A percentile compares a stretch with the other conserved stretches of the same genome.
Evolutionary conservation across 2,797 vertebrate species (phyloP).

Genomic region (Calcarius lapponicus): DNA sequence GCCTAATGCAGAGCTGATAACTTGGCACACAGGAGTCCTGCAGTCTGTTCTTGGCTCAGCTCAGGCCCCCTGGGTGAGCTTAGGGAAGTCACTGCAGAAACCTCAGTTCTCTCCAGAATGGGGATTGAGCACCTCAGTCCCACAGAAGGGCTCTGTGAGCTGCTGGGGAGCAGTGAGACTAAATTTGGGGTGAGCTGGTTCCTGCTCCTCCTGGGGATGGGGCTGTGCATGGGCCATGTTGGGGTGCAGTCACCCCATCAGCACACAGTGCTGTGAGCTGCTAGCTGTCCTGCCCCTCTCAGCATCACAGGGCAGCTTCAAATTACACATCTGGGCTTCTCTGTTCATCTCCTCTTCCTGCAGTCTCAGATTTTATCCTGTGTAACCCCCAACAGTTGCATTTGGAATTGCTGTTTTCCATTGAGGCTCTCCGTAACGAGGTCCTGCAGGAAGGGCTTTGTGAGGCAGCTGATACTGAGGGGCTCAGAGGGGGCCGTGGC

Average conservation of each 20-base stretch:
- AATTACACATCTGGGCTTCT: neutral
- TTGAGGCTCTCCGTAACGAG: fast-evolving
- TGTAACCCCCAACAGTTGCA: neutral
- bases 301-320: neutral
- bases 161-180: neutral
- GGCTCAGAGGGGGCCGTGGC: neutral
- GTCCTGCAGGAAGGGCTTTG: neutral
- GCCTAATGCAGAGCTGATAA: slow-evolving; percentile 20
- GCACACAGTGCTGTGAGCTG: neutral
- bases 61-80: neutral
- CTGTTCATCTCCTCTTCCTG: neutral
- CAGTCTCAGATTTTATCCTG: neutral
- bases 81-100: neutral
- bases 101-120: neutral
- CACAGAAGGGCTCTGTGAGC: neutral
- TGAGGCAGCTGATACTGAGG: neutral
- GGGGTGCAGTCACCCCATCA: neutral
- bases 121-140: neutral
- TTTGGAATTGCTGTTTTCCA: neutral
- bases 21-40: neutral
- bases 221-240: neutral
- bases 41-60: slow-evolving; percentile 22
- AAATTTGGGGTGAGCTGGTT: neutral
- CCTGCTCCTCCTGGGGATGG: neutral
- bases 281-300: fast-evolving